Base-by-base conservation (phyloP, 2,888 invertebrate species). In the Caenorhabditis sinica region DNA sequence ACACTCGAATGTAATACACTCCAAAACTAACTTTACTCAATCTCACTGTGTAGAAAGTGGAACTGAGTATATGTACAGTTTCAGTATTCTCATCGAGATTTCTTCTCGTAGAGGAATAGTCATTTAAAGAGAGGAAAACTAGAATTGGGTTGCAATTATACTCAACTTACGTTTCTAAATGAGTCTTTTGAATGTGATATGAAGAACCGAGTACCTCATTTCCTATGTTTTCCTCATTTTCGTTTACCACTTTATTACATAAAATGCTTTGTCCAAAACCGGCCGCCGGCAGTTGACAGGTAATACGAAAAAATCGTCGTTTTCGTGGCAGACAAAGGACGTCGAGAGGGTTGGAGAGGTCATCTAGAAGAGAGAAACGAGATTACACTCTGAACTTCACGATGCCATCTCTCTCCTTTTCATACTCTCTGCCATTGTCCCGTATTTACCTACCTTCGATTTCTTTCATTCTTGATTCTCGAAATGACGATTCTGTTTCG, bases 401-500 rank as follows among this genome's bases (percentile, higher is more conserved):
- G 71, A 53, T 72, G 79, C 79, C 71, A 79, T 56, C 56, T 56
- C 23, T 53, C 53, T 56, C 61, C 51, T 45, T 51, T 43, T 63
- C 25, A 20, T 30, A 28, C 53, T 25, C 33, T 33, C 25, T 49
- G 43, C 28, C 60, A 45, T 61, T 72, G 30, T 40, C 49, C 56
- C 63, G 20, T 53, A 40, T 71, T 77, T 75, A 66, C 75, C 75
- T 66, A 56, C 11, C 11, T 33, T 74, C 30, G 20, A 23, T 30
- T 28, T 53, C 20, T 60, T 58, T 60, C 58, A 30, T 40, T 36
- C 23, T n/a, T 36, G 36, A 13, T 20, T 49, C 6, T 61, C n/a
- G 43, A 58, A 58, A 84, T 84, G 83, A 80, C 72, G 33, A 84
- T 84, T 33, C 51, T 84, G 15, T 75, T 84, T 9, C 83, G 72